Percentiles rank a stretch among this genome's conserved stretches.
phyloP scores from a whole-genome alignment of 1,140 invertebrate species.

The Hyphantria cunea region DNA sequence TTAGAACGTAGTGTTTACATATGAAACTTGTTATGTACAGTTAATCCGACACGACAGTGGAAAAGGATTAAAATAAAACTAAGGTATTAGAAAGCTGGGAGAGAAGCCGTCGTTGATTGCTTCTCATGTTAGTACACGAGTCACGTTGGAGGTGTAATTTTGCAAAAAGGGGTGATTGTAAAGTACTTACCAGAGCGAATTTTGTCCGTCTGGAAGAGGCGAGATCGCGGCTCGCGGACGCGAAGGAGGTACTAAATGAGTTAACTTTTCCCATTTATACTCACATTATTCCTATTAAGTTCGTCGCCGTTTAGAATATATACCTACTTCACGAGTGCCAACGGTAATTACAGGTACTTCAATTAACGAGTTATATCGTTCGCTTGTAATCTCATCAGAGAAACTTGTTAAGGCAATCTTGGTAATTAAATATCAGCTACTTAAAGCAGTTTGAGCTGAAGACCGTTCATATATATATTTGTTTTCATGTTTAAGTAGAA shows the following conservation, averaged over 20 bases:
- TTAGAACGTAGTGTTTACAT: constrained; percentile 13
- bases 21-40: no score
- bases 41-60: no score
- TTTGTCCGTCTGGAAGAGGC: constrained; percentile 39
- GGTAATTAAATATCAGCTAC: constrained; percentile 18
- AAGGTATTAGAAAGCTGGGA: constrained; percentile 37
- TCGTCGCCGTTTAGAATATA: constrained; percentile 53
- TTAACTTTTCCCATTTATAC: constrained; percentile 74
- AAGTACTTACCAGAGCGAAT: constrained; percentile 45
- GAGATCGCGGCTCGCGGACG: constrained; percentile 43
- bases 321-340: constrained; percentile 40
- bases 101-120: constrained; percentile 33
- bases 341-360: constrained; percentile 48
- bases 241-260: constrained; percentile 60
- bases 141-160: constrained; percentile 64
- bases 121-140: constrained; percentile 36
- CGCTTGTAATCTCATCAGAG: constrained; percentile 36
- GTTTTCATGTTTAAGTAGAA: constrained; percentile 1
- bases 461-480: background rate
- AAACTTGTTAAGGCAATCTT: constrained; percentile 36
- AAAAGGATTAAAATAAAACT: constrained; percentile 43
- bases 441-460: constrained; percentile 6
- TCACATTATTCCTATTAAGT: constrained; percentile 69
- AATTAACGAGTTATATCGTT: constrained; percentile 51
- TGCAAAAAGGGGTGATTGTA: constrained; percentile 65